phyloP scores from a whole-genome alignment of 2,888 invertebrate genomes.

The Trilocha varians region DNA sequence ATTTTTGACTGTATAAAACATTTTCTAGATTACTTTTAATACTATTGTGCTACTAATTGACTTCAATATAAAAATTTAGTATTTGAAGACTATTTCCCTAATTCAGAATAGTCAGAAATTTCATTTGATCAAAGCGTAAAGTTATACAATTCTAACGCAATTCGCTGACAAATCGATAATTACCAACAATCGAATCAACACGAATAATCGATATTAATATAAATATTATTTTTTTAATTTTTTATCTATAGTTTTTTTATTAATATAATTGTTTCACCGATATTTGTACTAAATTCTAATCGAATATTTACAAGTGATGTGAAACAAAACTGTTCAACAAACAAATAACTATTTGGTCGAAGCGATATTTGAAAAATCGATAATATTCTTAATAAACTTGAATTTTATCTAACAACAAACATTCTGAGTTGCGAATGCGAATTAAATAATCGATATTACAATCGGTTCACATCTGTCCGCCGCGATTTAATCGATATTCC shows the following conservation, averaged over 20 bases:
- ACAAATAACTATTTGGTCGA: conserved; percentile 58
- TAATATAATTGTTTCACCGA: conserved; percentile 50
- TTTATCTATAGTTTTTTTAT: conserved; percentile 23
- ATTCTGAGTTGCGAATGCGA: background rate
- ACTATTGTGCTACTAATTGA: no score
- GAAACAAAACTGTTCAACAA: conserved; percentile 35
- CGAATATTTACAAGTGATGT: conserved; percentile 57
- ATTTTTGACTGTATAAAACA: no score
- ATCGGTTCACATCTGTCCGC: background rate
- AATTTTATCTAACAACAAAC: background rate
- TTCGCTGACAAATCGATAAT: background rate
- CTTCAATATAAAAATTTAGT: no score
- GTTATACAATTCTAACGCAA: background rate
- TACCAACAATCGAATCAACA: conserved; percentile 2
- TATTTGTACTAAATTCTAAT: conserved; percentile 65
- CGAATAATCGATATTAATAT: conserved; percentile 7
- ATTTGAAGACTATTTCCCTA: no score
- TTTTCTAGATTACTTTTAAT: no score
- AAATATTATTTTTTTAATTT: conserved; percentile 25
- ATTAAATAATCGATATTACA: background rate
- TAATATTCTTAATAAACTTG: background rate
- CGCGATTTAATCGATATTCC: background rate
- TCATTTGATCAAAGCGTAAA: no score
- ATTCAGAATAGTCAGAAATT: no score
- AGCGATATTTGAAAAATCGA: conserved; percentile 33